Base-by-base conservation (phyloP, 2,797 vertebrate genomes). In the Micromesistius poutassou region DNA sequence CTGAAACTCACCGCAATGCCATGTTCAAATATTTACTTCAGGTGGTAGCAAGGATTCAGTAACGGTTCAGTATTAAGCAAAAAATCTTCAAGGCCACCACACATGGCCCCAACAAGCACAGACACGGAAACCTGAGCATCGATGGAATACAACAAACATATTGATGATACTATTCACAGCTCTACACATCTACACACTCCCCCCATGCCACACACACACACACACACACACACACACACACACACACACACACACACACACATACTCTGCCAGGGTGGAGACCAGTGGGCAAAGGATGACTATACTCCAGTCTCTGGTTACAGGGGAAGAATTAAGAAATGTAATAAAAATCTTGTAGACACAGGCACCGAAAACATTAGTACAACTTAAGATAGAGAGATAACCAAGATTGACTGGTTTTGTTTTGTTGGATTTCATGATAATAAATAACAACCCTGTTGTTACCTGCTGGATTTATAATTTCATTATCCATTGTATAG, bases 1-100 rank as follows among this genome's bases (percentile, higher is more conserved):
- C 42, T 16, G 42, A 46, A 13, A 46, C 42, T 87, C 83, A 89
- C 81, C 87, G 87, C 89, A 86, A 87, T 86, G 83, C 81, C 79
- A 82, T 55, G 79, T 91, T 94, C 90, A 93, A 93, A 93, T 94
- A 93, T 93, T 94, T 93, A 87, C 82, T 80, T 92, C 91, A 13
- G 72, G 80, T 78, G 74, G 55, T 80, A 55, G 50, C 50, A 22
- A 22, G 4, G 14, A 13, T 46, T 13, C 42, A 13, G n/a, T n/a
- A 16, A 14, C 16, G 13, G 42, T 46, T 13, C 42, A 46, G 42
- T 46, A 46, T 22, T 55, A 16, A 19, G 16, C 16, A 22, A 22
- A 19, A 55, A 5, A 6, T 55, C 50, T 22, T n/a, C 50, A 22
- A 22, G 50, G 19, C 14, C 12, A 3, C 16, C 12, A 16, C 10